phyloP scores from a whole-genome alignment of 2,888 invertebrate genomes.

The Pterostichus niger region DNA sequence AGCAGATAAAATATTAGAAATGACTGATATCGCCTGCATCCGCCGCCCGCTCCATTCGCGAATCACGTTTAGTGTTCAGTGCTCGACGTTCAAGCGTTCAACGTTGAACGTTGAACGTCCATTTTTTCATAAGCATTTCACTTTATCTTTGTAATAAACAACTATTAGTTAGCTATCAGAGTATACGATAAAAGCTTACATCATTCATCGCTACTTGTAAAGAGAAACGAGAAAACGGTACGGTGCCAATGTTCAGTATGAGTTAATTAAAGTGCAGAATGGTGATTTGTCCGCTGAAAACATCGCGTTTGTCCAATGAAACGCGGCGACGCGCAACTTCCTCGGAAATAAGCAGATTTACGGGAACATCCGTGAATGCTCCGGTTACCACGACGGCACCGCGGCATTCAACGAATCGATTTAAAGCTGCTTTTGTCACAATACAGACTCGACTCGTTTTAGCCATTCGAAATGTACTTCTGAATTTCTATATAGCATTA shows the following conservation, averaged over 20 bases:
- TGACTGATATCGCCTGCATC: constrained; percentile 74
- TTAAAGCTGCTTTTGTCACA: constrained; percentile 67
- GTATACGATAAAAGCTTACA: neutral
- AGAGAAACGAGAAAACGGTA: no score
- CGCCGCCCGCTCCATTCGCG: constrained; percentile 50
- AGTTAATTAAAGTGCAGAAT: constrained; percentile 40
- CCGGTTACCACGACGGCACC: constrained; percentile 47
- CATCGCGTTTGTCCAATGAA: constrained; percentile 55
- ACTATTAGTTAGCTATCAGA: constrained; percentile 72
- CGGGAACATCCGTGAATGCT: constrained; percentile 61
- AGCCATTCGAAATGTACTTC: constrained; percentile 66
- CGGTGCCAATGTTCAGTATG: constrained; percentile 5
- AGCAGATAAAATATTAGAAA: constrained; percentile 77
- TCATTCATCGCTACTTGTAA: constrained; percentile 2
- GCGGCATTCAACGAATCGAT: constrained; percentile 63
- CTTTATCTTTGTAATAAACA: constrained; percentile 75
- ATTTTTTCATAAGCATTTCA: constrained; percentile 57
- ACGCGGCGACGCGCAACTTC: constrained; percentile 34
- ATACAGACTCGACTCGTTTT: constrained; percentile 66
- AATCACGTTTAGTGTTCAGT: constrained; percentile 40
- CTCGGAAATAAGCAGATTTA: constrained; percentile 65
- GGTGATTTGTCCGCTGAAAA: constrained; percentile 56
- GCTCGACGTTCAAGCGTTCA: neutral
- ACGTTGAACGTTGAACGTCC: constrained; percentile 9
- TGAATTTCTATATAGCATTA: constrained; percentile 67